Evolutionary conservation across 2,797 vertebrate species (phyloP), one percentile per base, ranked within the genome.

Genomic region (Tokudaia muenninki): DNA sequence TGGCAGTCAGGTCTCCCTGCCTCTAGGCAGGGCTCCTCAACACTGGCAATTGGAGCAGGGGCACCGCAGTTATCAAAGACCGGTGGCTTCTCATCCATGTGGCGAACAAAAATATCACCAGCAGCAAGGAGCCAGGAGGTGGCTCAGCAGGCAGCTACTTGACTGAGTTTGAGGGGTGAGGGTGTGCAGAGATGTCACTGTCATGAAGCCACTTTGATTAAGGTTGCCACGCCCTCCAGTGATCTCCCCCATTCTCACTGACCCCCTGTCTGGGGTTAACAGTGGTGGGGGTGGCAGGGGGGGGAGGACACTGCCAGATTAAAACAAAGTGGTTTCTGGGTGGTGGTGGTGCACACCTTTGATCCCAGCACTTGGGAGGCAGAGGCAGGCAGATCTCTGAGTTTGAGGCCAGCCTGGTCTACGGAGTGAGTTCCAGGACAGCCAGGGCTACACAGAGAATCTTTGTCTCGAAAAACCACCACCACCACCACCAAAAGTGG

Each of bases 151-250:
- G 67, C 11, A 11, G 17, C 13, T 17, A n/a, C 22, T 37, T 14
- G 19, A 24, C 44, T 12, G 67, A 87, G 65, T 70, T 70, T 34
- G 44, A 65, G 79, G 61, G 61, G 63, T 67, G 41, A 67, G 41
- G 14, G 11, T 67, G 44, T 50, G 61, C 61, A 50, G 19, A 22
- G 0, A 2, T 22, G 47, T 0, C 0, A 13, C 0, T 24, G 5
- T 13, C 75, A 13, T 0, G 1, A 2, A 0, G 8, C 82, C 50
- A 55, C 0, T 3, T 0, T 3, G 19, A 31, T 8, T 10, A 6
- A 0, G 10, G 44, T 52, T 10, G 9, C 0, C 10, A 3, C 47
- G 63, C 55, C 24, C 37, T 13, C 0, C n/a, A 41, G 47, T 29
- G 65, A 74, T n/a, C 9, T 1, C 14, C 24, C 2, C 0, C 17